These are phyloP conservation scores for Leptinotarsa defecta DNA, from an alignment of 1,140 invertebrate genomes.

Conservation along the genomic window DNA sequence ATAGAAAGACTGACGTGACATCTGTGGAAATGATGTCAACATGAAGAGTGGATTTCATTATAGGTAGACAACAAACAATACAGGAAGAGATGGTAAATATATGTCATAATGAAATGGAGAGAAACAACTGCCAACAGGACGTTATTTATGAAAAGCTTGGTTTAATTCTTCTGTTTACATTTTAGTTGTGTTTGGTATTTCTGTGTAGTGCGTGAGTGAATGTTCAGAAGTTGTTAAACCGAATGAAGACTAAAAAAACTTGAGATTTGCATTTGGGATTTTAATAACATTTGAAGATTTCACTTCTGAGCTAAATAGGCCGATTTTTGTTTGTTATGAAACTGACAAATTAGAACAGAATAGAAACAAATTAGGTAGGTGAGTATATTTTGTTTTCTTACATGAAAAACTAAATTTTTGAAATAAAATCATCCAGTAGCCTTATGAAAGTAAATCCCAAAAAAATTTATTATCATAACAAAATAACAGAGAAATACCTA, in stretches of 20 bases:
- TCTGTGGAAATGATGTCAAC: too few relatives aligned
- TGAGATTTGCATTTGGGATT: neutral
- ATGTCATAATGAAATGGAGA: neutral
- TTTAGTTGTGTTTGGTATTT: conserved; percentile 28
- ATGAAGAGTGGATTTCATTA: too few relatives aligned
- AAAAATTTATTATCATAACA: too few relatives aligned
- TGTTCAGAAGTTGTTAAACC: conserved; percentile 15
- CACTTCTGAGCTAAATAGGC: neutral
- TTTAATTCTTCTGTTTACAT: conserved; percentile 43
- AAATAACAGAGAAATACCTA: too few relatives aligned
- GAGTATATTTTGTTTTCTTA: too few relatives aligned
- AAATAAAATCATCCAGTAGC: too few relatives aligned
- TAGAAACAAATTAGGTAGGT: too few relatives aligned
- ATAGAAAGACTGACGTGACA: too few relatives aligned
- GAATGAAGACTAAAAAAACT: neutral
- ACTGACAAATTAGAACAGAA: too few relatives aligned
- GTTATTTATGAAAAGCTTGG: conserved; percentile 19
- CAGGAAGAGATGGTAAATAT: neutral
- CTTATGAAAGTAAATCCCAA: too few relatives aligned
- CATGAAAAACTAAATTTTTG: too few relatives aligned
- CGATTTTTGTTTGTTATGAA: neutral
- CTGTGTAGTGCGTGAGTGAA: conserved; percentile 23
- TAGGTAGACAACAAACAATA: neutral
- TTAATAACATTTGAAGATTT: neutral
- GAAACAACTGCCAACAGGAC: conserved; percentile 8